Base-by-base conservation (phyloP, 2,888 invertebrate genomes). In the Tetragonula carbonaria region DNA sequence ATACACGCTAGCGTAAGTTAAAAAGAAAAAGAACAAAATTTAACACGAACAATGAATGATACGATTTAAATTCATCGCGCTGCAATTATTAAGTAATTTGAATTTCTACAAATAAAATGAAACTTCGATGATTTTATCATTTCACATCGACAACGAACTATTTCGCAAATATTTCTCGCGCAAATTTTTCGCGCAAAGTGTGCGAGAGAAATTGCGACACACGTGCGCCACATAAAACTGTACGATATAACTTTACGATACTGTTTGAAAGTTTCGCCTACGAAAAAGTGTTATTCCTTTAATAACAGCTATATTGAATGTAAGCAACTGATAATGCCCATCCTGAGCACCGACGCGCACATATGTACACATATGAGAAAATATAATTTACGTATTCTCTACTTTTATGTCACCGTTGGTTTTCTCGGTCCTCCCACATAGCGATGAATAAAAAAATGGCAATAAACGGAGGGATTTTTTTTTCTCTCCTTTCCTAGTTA, bases 341-440 rank as follows among this genome's bases (percentile, higher is more conserved):
- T 14, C 5, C 0, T 13, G 45, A 28, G 28, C 21, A 66, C 13
- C 38, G 11, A 13, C 21, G 65, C 21, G 4, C 4, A 38, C 8
- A 28, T 28, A 28, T 28, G 3, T 2, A 4, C n/a, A 21, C 45
- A 51, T 23, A n/a, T 16, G 45, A 45, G 45, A 53, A 53, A 33
- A 70, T 18, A 53, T 50, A 78, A 45, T 45, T 78, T 72, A 65
- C 55, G 45, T 45, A 45, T 45, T 8, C 8, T 68, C 70, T 50
- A 51, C 75, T 80, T 66, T 23, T 16, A 5, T 21, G 28, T 23
- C 3, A 21, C 6, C 0, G 5, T 50, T 4, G 23, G 16, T 45
- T 8, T 8, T 28, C 28, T 28, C 28, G 28, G 1, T 28, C 28
- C 28, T 0, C 28, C 8, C 8, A 2, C 45, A 8, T 45, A 45